Evolutionary conservation across 1,140 invertebrate species (phyloP).

Genomic region (Delia radicum): DNA sequence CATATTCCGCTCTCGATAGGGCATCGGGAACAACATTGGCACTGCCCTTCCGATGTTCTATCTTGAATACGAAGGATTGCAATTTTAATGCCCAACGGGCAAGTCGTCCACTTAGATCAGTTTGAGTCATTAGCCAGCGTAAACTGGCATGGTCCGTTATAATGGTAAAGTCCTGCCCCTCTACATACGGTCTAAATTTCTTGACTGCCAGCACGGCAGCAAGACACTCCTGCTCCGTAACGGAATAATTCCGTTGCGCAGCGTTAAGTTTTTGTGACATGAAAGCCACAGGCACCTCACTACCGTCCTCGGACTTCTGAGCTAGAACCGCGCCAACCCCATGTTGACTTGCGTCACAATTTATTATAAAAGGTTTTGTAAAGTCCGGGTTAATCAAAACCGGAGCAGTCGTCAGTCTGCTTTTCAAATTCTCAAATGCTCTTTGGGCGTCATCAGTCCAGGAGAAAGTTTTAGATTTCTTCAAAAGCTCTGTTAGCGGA

Average conservation of each 20-base stretch:
- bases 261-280: constrained; percentile 20
- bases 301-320: constrained; percentile 37
- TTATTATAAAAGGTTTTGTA: constrained; percentile 17
- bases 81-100: constrained; percentile 30
- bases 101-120: constrained; percentile 44
- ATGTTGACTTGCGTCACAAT: constrained; percentile 45
- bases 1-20: constrained; percentile 8
- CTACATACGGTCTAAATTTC: constrained; percentile 49
- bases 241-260: constrained; percentile 13
- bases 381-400: constrained; percentile 41
- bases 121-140: constrained; percentile 42
- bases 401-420: neutral
- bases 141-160: constrained; percentile 31
- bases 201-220: constrained; percentile 55
- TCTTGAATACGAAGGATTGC: constrained; percentile 39
- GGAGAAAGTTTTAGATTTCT: neutral
- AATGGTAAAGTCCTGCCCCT: constrained; percentile 12
- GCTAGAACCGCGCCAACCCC: constrained; percentile 48
- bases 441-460: constrained; percentile 11
- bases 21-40: constrained; percentile 39
- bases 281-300: constrained; percentile 40
- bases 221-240: constrained; percentile 47
- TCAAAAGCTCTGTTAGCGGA: constrained; percentile 12
- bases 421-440: constrained; percentile 27
- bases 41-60: constrained; percentile 41